Conservation (phyloP, 2,888 invertebrate genomes). For the Drosophila lacicola region DNA sequence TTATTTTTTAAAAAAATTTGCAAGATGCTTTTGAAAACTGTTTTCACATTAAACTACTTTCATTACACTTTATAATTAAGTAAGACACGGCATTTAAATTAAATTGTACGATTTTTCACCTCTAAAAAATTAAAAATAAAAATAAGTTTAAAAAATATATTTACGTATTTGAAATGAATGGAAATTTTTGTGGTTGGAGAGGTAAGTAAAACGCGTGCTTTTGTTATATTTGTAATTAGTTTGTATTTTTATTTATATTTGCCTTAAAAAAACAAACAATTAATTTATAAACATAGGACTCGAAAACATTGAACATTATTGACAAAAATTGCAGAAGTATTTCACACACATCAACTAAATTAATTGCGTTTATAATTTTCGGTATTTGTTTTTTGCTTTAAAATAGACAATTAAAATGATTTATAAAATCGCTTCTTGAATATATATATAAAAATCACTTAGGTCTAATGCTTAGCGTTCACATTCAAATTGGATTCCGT, state of each 20-base stretch:
- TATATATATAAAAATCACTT: conserved; percentile 74
- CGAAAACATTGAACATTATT: conserved; percentile 70
- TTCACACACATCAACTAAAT: conserved; percentile 70
- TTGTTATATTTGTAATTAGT: conserved; percentile 73
- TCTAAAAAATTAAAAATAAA: too few relatives aligned
- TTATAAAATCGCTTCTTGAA: conserved; percentile 70
- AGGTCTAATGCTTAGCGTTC: conserved; percentile 78
- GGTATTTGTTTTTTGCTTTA: conserved; percentile 49
- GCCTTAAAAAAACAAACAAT: conserved; percentile 74
- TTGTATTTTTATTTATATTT: conserved; percentile 79
- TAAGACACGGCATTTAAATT: too few relatives aligned
- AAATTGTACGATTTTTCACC: too few relatives aligned
- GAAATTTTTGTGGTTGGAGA: neutral
- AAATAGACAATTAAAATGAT: conserved; percentile 81
- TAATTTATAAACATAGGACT: conserved; percentile 73
- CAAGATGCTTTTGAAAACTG: too few relatives aligned
- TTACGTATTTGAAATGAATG: neutral
- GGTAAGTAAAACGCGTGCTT: conserved; percentile 30
- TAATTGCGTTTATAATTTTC: conserved; percentile 44
- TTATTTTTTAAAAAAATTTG: too few relatives aligned
- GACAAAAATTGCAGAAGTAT: conserved; percentile 71
- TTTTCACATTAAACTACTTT: too few relatives aligned
- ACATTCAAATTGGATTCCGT: conserved; percentile 62
- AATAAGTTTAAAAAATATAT: too few relatives aligned
- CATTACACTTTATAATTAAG: too few relatives aligned